Evolutionary conservation across 2,888 invertebrate species (phyloP), one percentile per base, ranked within the genome.

Genomic region (Seladonia tumulorum): DNA sequence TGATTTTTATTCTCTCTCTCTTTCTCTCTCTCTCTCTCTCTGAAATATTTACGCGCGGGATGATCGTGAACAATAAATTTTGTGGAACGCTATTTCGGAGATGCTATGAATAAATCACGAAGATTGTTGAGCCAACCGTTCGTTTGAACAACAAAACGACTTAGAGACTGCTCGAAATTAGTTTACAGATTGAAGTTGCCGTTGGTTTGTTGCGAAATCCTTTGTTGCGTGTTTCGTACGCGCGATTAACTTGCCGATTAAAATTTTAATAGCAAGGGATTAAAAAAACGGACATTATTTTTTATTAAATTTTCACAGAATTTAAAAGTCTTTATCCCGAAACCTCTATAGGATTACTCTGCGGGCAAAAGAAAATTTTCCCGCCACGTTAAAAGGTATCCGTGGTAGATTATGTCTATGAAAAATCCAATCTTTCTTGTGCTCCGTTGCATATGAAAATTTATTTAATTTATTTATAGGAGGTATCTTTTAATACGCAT

Each of bases 31-130:
- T 35, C 39, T 76, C 45, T 2, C 29, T 35, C 66, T 12, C 35
- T 22, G 35, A 25, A 49, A 39, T 29, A 73, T 76, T 76, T 79
- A 76, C 60, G 57, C 39, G n/a, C 76, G 53, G 82, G 45, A 71
- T 63, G 35, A 78, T 66, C 63, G 42, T 16, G 45, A 42, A 49
- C 74, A 63, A 84, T 84, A 77, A 84, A 82, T 84, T 68, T 16
- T 22, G 16, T 42, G 63, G n/a, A 29, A 29, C 76, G 18, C 8
- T 22, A 18, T 10, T 72, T 76, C 71, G 16, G 4, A 68, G 35
- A 39, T 25, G 45, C 29, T 71, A 25, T 71, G 25, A 71, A 71
- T 71, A 47, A 71, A 71, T 42, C 71, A 45, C 16, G 5, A 45
- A 25, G 45, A n/a, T 47, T 7, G n/a, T n/a, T 14, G 7, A 29